Percentiles rank a stretch among this genome's conserved stretches.
Conservation (phyloP, 1,140 invertebrate genomes). For the Cataglyphis hispanica region DNA sequence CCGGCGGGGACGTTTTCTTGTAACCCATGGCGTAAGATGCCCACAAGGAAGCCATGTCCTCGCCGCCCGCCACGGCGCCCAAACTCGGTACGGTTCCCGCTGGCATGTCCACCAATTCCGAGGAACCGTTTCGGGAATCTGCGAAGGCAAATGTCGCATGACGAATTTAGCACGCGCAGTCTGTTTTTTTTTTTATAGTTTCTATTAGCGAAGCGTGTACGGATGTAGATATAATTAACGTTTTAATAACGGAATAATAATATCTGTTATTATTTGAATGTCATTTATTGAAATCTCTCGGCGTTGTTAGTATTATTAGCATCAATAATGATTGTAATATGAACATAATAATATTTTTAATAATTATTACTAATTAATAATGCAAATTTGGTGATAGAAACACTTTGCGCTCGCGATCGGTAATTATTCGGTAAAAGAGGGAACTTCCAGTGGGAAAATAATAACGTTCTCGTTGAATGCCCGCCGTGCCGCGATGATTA, state of each 20-base stretch:
- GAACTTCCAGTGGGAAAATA: slow-evolving; percentile 14
- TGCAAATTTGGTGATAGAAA: slow-evolving; percentile 46
- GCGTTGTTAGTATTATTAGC: slow-evolving; percentile 38
- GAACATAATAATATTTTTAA: slow-evolving; percentile 53
- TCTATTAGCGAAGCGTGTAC: neutral
- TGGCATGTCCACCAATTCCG: slow-evolving; percentile 82
- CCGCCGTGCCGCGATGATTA: slow-evolving; percentile 37
- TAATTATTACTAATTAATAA: slow-evolving; percentile 61
- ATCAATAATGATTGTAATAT: slow-evolving; percentile 53
- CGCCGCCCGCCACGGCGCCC: slow-evolving; percentile 82
- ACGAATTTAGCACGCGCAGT: neutral
- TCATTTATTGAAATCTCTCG: slow-evolving; percentile 42
- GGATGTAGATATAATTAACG: slow-evolving; percentile 7
- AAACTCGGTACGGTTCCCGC: slow-evolving; percentile 80
- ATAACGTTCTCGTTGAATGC: slow-evolving; percentile 45
- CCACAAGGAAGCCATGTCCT: slow-evolving; percentile 92
- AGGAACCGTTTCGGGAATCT: slow-evolving; percentile 85
- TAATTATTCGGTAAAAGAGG: slow-evolving; percentile 45
- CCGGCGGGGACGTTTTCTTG: slow-evolving; percentile 89
- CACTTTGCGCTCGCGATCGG: slow-evolving; percentile 50
- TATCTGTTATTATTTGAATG: slow-evolving; percentile 42
- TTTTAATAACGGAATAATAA: slow-evolving; percentile 33
- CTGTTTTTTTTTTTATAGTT: neutral
- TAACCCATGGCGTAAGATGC: slow-evolving; percentile 91
- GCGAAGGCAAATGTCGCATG: slow-evolving; percentile 29